Percentiles rank a stretch among this genome's conserved stretches.
Conservation (phyloP, 2,113 vertebrate species). For the Blennius ocellaris region DNA sequence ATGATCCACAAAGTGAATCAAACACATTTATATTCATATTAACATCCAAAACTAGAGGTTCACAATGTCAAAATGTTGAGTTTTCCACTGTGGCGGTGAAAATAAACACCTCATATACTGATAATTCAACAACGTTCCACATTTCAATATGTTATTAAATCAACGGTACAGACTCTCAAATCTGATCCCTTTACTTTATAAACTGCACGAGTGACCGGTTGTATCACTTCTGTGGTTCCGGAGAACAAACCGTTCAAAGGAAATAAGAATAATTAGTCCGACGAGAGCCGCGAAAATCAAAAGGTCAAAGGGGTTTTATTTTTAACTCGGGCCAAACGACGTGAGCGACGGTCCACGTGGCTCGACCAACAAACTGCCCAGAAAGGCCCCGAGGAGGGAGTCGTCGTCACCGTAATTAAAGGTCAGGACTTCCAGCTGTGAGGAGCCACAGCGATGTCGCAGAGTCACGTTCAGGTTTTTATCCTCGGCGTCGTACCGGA, state of each 20-base stretch:
- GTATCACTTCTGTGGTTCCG: not conserved
- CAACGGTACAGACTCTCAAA: too few species aligned
- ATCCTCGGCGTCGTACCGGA: not conserved
- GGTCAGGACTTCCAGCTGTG: slow-evolving; percentile 42
- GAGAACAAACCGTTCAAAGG: not conserved
- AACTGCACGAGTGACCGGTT: too few species aligned
- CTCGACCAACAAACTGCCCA: slow-evolving; percentile 27
- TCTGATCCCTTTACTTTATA: too few species aligned
- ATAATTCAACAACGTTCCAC: too few species aligned
- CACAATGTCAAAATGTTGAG: too few species aligned
- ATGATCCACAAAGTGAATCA: too few species aligned
- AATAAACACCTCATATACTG: too few species aligned
- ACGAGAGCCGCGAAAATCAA: slow-evolving; percentile 18
- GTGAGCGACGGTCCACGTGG: slow-evolving; percentile 16
- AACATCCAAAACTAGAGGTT: too few species aligned
- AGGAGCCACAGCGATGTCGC: not conserved
- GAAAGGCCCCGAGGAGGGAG: slow-evolving; percentile 31
- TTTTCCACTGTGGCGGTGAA: too few species aligned
- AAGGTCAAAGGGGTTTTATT: slow-evolving; percentile 41
- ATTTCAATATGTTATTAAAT: too few species aligned
- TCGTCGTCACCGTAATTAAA: slow-evolving; percentile 57
- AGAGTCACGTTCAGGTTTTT: not conserved
- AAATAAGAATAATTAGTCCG: slow-evolving; percentile 30
- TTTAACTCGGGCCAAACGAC: slow-evolving; percentile 16
- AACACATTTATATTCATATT: too few species aligned